These are phyloP conservation scores for Nannospalax galili DNA, from an alignment of 2,113 vertebrate genomes.

Conservation along the genomic window DNA sequence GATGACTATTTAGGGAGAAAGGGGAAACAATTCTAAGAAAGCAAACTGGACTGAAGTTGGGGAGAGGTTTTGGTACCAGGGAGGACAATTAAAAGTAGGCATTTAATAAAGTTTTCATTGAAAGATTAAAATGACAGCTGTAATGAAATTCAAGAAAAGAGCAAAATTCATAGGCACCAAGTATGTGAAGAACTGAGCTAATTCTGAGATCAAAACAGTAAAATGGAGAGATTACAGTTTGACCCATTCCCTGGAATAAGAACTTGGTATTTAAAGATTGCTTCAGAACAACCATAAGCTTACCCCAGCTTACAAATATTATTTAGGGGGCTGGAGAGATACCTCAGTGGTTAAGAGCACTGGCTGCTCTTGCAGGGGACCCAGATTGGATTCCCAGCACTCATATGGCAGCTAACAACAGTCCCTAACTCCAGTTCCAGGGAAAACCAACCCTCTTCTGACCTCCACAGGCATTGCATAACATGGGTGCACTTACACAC, in stretches of 20 bases:
- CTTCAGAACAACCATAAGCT: constrained; percentile 77
- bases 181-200: constrained; percentile 66
- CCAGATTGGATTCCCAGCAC: too few relatives aligned
- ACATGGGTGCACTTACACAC: too few relatives aligned
- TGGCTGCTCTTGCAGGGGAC: too few relatives aligned
- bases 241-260: constrained; percentile 76
- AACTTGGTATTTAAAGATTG: constrained; percentile 77
- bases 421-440: too few relatives aligned
- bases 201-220: constrained; percentile 79
- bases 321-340: too few relatives aligned
- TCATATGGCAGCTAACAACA: too few relatives aligned
- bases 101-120: constrained; percentile 76
- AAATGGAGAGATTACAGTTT: constrained; percentile 75
- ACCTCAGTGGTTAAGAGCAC: too few relatives aligned
- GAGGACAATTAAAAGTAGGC: constrained; percentile 72
- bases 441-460: too few relatives aligned
- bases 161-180: constrained; percentile 39
- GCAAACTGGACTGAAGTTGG: constrained; percentile 21
- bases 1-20: constrained; percentile 60
- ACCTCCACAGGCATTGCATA: too few relatives aligned
- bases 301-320: constrained; percentile 79
- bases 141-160: constrained; percentile 68
- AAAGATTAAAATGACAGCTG: constrained; percentile 55
- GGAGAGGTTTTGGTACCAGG: constrained; percentile 27
- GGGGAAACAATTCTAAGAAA: constrained; percentile 20